A percentile compares a stretch with the other conserved stretches of the same genome.
These are phyloP conservation scores for Sebastes goodei DNA, from an alignment of 2,797 vertebrate species.

Conservation along the genomic window DNA sequence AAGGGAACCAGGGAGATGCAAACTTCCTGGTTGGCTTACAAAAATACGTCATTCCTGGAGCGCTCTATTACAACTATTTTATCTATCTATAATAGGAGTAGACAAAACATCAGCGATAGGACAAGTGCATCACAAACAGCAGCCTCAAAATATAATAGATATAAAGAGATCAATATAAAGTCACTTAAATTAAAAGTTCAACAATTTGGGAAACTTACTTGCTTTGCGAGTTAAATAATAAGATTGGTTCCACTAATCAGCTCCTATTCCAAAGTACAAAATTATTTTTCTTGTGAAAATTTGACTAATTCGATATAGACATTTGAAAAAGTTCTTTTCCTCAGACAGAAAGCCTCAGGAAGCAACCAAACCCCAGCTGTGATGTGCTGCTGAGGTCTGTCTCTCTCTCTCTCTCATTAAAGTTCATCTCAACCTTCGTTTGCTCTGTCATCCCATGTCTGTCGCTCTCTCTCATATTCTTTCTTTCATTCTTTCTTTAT, in stretches of 20 bases:
- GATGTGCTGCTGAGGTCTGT: constrained; percentile 27
- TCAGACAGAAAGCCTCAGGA: constrained; percentile 29
- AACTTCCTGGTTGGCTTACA: no score
- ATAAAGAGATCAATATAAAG: not conserved
- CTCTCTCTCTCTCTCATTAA: constrained; percentile 50
- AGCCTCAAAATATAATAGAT: not conserved
- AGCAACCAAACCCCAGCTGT: constrained; percentile 37
- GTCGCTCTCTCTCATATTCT: not conserved
- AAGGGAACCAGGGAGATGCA: no score
- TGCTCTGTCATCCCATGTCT: not conserved
- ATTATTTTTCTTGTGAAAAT: not conserved
- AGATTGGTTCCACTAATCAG: not conserved
- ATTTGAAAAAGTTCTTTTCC: constrained; percentile 33
- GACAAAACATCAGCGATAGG: not conserved
- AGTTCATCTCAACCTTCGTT: constrained; percentile 39
- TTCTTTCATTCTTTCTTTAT: constrained; percentile 11
- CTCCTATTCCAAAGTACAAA: not conserved
- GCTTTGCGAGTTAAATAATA: not conserved
- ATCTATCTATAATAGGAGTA: not conserved
- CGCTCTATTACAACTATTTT: no score
- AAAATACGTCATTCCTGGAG: no score
- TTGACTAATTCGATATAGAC: constrained; percentile 33
- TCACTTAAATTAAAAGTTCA: accelerated
- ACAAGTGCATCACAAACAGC: not conserved
- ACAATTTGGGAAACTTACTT: not conserved